Evolutionary conservation across 2,113 vertebrate genomes (phyloP), one percentile per base, ranked within the genome.

Genomic region (Tragelaphus scriptus): DNA sequence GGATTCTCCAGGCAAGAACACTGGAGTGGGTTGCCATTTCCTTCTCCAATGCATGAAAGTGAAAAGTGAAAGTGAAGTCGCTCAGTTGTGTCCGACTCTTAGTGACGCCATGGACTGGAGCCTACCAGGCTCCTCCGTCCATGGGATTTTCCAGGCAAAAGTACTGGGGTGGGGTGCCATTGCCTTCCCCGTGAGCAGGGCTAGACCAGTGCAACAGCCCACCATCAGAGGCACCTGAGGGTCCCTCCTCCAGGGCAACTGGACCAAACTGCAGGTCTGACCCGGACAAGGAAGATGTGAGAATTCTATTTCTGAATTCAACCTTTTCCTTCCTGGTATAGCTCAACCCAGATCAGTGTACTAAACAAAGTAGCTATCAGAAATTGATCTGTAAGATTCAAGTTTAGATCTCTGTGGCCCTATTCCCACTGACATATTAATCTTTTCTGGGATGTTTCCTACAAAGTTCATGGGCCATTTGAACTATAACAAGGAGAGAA

Each of bases 271-370:
- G 21, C 49, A 55, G 8, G 26, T n/a, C 26, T 86, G 40, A 65
- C 25, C 25, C 14, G 1, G 30, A 63, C 10, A 19, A 94, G 56
- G 30, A 92, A 85, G 71, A 84, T 28, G 4, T 36, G 23, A 90
- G 80, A 77, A 85, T 88, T 92, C 80, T 88, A 32, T 51, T 86
- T 88, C n/a, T 82, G 81, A 88, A 77, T 44, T 85, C 63, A 40
- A 77, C 26, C 40, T 91, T 80, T 61, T 58, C 12, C 88, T 88
- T 88, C 28, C 40, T 82, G 5, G 17, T 80, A 40, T 58, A 59
- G 17, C n/a, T 63, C 71, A 80, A 86, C 63, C 21, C 55, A 65
- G 15, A 85, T 59, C 14, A 23, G 49, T 19, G 5, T 6, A 59
- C 56, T n/a, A 28, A 85, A 40, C 25, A 88, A 55, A 90, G 7